Conservation (phyloP, 2,888 invertebrate genomes). For the Agrypnus murinus region DNA sequence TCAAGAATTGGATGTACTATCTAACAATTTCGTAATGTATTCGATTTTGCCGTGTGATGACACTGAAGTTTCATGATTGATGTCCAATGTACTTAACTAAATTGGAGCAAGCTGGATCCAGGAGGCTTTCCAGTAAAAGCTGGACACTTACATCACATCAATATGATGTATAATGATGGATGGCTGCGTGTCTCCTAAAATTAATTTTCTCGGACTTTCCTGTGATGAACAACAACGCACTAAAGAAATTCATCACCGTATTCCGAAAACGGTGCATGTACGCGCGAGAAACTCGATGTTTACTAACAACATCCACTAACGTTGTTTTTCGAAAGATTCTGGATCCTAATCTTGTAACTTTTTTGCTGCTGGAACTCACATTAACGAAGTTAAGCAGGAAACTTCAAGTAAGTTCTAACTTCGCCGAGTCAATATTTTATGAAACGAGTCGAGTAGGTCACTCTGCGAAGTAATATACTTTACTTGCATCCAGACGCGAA, state of each 20-base stretch:
- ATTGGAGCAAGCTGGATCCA: constrained; percentile 48
- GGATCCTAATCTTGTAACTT: constrained; percentile 43
- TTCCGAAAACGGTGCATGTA: constrained; percentile 15
- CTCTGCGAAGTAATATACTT: constrained; percentile 44
- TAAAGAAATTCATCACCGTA: constrained; percentile 42
- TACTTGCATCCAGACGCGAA: constrained; percentile 41
- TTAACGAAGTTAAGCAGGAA: constrained; percentile 47
- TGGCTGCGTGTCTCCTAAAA: constrained; percentile 44
- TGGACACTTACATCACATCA: constrained; percentile 52
- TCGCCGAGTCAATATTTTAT: constrained; percentile 54
- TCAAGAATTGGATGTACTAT: constrained; percentile 17
- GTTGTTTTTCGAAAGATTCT: constrained; percentile 32
- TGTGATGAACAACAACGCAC: constrained; percentile 36
- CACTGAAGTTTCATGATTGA: constrained; percentile 51
- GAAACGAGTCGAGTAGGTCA: constrained; percentile 43
- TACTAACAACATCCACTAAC: constrained; percentile 31
- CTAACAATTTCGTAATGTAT: constrained; percentile 38
- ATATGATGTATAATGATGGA: constrained; percentile 54
- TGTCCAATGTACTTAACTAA: constrained; percentile 50
- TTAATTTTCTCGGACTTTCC: constrained; percentile 47
- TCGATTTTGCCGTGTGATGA: constrained; percentile 46
- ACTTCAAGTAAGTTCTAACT: constrained; percentile 43
- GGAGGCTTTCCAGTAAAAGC: constrained; percentile 41
- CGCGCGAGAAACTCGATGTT: constrained; percentile 15
- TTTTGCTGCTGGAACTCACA: constrained; percentile 31